Percentiles rank a stretch among this genome's conserved stretches.
These are phyloP conservation scores for Uropetala carovei DNA, from an alignment of 2,888 invertebrate genomes.

Conservation along the genomic window DNA sequence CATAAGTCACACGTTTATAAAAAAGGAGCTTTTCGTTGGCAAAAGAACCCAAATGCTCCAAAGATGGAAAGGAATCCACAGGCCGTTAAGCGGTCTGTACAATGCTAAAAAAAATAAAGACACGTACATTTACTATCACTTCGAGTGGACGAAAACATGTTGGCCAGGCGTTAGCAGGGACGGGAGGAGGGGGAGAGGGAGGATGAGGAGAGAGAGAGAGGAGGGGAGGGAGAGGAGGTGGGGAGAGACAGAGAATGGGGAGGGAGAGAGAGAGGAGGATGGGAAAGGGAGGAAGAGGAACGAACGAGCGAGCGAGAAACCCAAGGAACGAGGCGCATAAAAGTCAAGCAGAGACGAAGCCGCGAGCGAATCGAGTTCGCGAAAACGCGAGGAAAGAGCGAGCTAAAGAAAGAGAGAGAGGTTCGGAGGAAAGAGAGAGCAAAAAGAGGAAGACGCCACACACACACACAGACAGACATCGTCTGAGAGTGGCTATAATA, in stretches of 20 bases:
- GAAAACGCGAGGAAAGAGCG: not conserved
- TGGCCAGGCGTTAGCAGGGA: no score
- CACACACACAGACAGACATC: not conserved
- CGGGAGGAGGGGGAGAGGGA: not conserved
- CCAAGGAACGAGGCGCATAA: no score
- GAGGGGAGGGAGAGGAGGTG: not conserved
- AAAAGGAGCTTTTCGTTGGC: no score
- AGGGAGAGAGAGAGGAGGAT: not conserved
- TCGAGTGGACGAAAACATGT: no score
- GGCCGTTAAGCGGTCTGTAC: no score
- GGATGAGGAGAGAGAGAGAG: not conserved
- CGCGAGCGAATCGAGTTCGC: not conserved
- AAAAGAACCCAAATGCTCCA: no score
- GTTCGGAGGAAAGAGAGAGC: not conserved
- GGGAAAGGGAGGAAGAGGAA: not conserved
- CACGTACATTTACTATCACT: no score
- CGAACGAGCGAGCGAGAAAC: no score
- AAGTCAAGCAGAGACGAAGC: not conserved
- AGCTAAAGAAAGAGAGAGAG: not conserved
- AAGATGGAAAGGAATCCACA: no score
- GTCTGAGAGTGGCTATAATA: constrained; percentile 36
- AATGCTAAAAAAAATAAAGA: no score
- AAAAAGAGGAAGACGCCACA: constrained; percentile 16
- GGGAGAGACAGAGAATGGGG: not conserved
- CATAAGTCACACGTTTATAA: no score